A percentile compares a stretch with the other conserved stretches of the same genome.
Evolutionary conservation across 2,888 invertebrate species (phyloP).

Genomic region (Eupithecia vulgata): DNA sequence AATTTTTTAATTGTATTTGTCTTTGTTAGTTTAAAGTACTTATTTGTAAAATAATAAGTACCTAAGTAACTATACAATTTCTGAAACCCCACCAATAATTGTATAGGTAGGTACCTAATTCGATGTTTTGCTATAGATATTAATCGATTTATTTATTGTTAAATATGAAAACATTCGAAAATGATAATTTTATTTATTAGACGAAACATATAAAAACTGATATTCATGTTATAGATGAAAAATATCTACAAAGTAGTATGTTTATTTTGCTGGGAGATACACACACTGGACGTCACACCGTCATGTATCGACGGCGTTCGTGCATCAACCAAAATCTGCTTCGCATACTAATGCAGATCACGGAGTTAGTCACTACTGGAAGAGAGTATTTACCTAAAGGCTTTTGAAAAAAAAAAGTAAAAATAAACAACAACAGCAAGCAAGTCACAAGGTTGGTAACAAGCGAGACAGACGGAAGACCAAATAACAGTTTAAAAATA

Average conservation of each 20-base stretch:
- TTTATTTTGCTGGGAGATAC: slow-evolving; percentile 13
- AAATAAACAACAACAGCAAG: background rate
- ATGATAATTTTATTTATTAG: background rate
- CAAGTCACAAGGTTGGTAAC: too few relatives aligned
- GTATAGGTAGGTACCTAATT: background rate
- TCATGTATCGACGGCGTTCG: slow-evolving; percentile 51
- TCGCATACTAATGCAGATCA: slow-evolving; percentile 61
- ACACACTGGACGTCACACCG: slow-evolving; percentile 51
- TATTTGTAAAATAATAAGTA: too few relatives aligned
- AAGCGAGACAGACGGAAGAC: too few relatives aligned
- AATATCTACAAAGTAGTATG: background rate
- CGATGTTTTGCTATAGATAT: background rate
- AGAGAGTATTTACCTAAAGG: background rate
- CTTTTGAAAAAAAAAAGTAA: background rate
- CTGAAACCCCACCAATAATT: too few relatives aligned
- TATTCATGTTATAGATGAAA: background rate
- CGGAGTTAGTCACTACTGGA: slow-evolving; percentile 22
- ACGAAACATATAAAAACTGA: background rate
- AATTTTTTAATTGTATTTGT: too few relatives aligned
- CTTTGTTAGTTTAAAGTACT: too few relatives aligned
- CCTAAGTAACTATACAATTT: too few relatives aligned
- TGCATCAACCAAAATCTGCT: slow-evolving; percentile 58
- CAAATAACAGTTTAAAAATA: too few relatives aligned
- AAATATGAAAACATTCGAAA: background rate
- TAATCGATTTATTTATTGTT: background rate